A percentile compares a stretch with the other conserved stretches of the same genome.
Evolutionary conservation across 2,888 invertebrate genomes (phyloP).

Genomic region (Nasonovia ribisnigri): DNA sequence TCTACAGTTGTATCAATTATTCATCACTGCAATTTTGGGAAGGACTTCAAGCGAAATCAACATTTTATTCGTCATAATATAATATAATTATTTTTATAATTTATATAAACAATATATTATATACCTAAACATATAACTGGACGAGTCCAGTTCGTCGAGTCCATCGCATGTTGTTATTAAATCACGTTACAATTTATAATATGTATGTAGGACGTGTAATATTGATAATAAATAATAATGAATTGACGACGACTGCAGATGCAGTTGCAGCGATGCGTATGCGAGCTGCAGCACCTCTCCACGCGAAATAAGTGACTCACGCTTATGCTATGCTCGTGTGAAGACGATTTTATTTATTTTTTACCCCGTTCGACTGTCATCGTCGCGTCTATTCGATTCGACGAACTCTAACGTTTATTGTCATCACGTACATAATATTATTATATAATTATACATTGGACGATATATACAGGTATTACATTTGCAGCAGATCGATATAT

Average conservation of each 20-base stretch:
- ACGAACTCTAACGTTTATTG: constrained; percentile 13
- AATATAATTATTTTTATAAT: background rate
- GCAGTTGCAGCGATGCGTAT: background rate
- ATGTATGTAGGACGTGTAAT: background rate
- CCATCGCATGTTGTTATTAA: background rate
- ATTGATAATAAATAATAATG: background rate
- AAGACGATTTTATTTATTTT: constrained; percentile 29
- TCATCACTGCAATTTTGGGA: background rate
- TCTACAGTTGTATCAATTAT: background rate
- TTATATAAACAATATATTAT: background rate
- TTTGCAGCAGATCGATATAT: background rate
- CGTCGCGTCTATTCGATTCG: constrained; percentile 3
- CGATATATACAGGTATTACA: background rate
- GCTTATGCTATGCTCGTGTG: background rate
- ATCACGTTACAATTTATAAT: background rate
- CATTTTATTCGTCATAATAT: background rate
- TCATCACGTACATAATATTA: background rate
- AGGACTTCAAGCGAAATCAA: background rate
- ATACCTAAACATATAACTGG: background rate
- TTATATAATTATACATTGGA: background rate
- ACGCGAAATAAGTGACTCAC: background rate
- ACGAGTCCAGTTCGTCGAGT: background rate
- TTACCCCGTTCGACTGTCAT: background rate
- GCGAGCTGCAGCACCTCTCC: background rate
- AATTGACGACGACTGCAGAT: background rate